Base-by-base conservation (phyloP, 2,888 invertebrate species). In the Podotricha telesiphe region DNA sequence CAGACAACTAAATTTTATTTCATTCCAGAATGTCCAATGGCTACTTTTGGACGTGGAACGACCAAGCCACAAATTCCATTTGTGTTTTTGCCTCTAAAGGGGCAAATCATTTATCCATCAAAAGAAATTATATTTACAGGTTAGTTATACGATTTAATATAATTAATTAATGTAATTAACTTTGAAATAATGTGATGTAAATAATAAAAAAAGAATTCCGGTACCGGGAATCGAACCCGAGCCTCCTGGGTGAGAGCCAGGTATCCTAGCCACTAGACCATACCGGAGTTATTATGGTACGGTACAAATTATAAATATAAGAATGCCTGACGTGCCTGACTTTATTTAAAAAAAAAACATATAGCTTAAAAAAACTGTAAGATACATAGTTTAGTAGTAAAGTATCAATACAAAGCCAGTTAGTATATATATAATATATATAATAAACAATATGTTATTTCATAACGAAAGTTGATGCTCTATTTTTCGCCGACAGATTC, bases 91-190 rank as follows among this genome's bases (percentile, higher is more conserved):
- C 98, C 98, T 5, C 89, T 96, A 73, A 96, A 96, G 79, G 97
- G 97, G 40, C 97, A 97, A 91, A 96, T 98, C 75, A 96, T 98
- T 78, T 96, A 98, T 87, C 97, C 98, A 0, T 96, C 97, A 73
- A 96, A 97, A 78, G 97, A 97, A 93, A 97, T 98, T 76, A 94
- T 95, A 79, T 96, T 98, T 85, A 94, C 96, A 80, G 97, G 96
- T 96, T 81, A 77, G 62, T 42, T 55, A 50, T 10, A 34, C 13
- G 42, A 20, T 47, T 28, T 59, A n/a, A 22, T n/a, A 28, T 20
- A 15, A 22, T 17, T n/a, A 13, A 28, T 0, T 47, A 4, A 37
- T n/a, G 20, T 2, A 15, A 34, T 37, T 48, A 55, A 20, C 2
- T 37, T 15, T 19, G 34, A 40, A 65, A 65, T 45, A 42, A n/a